phyloP scores from a whole-genome alignment of 2,113 vertebrate genomes.

The Collichthys lucidus region DNA sequence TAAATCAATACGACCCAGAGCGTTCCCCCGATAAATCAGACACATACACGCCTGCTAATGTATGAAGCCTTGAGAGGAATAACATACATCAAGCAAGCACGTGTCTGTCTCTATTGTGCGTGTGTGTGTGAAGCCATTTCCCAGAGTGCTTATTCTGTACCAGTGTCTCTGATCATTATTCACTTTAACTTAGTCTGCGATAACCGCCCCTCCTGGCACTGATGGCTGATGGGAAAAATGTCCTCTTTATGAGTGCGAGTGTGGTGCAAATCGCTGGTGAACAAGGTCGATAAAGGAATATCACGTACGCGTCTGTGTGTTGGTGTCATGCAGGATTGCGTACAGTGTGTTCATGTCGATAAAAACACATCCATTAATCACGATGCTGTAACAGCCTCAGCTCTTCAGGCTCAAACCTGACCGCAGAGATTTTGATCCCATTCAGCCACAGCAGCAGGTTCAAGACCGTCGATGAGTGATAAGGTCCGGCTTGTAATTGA shows the following conservation, averaged over 20 bases:
- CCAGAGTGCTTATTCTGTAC: neutral
- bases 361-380: neutral
- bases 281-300: neutral
- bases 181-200: constrained; percentile 18
- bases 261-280: neutral
- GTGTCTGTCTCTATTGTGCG: neutral
- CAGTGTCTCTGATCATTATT: constrained; percentile 21
- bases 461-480: neutral
- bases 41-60: constrained; percentile 16
- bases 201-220: neutral
- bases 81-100: constrained; percentile 24
- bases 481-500: neutral
- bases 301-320: neutral
- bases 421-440: neutral
- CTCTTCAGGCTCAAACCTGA: neutral
- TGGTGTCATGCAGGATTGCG: neutral
- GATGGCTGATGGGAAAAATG: constrained; percentile 33
- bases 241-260: neutral
- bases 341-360: neutral
- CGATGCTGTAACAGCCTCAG: neutral
- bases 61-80: neutral
- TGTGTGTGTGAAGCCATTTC: neutral
- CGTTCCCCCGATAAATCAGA: constrained; percentile 17
- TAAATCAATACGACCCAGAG: constrained; percentile 22
- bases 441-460: too few relatives aligned